Conservation (phyloP, 2,888 invertebrate species). For the Gibbula magus region DNA sequence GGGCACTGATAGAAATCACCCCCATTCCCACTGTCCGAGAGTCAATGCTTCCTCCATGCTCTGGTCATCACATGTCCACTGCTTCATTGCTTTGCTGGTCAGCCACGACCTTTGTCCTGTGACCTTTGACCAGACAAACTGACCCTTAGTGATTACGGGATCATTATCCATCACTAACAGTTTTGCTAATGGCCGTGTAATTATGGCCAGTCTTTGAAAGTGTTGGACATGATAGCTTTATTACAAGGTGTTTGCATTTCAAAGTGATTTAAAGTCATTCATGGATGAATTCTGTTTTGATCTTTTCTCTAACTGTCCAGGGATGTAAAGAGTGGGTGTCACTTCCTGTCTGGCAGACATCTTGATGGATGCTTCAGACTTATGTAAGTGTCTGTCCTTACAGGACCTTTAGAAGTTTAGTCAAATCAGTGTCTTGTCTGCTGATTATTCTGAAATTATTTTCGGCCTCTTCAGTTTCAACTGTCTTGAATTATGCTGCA, state of each 20-base stretch:
- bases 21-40: background rate
- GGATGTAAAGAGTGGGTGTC: too few relatives aligned
- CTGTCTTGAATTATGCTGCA: too few relatives aligned
- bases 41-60: background rate
- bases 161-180: background rate
- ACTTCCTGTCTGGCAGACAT: too few relatives aligned
- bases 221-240: background rate
- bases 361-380: too few relatives aligned
- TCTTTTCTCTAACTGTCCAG: too few relatives aligned
- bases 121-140: conserved; percentile 7
- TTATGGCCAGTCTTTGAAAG: background rate
- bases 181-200: background rate
- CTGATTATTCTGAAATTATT: too few relatives aligned
- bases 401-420: too few relatives aligned
- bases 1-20: background rate
- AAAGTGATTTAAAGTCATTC: background rate
- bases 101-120: background rate
- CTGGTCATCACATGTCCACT: background rate
- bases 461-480: too few relatives aligned
- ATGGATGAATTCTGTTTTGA: background rate
- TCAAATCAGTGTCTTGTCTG: too few relatives aligned
- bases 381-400: too few relatives aligned
- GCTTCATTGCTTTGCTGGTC: background rate
- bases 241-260: background rate
- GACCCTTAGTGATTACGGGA: background rate